Evolutionary conservation across 2,888 invertebrate genomes (phyloP).

Genomic region (Pheosia gnoma): DNA sequence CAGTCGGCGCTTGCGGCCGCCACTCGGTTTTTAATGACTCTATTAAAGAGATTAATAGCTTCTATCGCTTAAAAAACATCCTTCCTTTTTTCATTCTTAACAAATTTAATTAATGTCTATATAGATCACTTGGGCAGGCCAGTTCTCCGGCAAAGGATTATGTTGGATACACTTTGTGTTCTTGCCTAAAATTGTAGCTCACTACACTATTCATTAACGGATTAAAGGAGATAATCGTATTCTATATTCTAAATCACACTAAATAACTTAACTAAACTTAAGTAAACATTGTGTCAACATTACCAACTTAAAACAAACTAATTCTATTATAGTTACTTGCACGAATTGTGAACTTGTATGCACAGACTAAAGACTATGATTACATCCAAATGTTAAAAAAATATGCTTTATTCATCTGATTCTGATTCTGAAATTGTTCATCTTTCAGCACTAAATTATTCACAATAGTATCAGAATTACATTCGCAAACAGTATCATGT

Average conservation of each 20-base stretch:
- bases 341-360: no score
- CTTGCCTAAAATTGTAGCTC: slow-evolving; percentile 12
- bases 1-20: slow-evolving; percentile 58
- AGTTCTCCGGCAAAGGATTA: slow-evolving; percentile 33
- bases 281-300: no score
- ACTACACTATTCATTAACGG: not conserved
- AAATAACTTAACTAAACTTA: no score
- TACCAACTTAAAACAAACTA: no score
- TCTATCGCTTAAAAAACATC: slow-evolving; percentile 71
- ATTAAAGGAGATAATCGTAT: slow-evolving; percentile 11
- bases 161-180: slow-evolving; percentile 3
- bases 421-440: no score
- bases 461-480: slow-evolving; percentile 27
- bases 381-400: no score
- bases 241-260: not conserved
- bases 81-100: slow-evolving; percentile 65
- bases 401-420: no score
- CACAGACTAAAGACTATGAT: no score
- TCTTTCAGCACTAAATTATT: not conserved
- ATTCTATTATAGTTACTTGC: no score
- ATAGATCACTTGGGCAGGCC: slow-evolving; percentile 53
- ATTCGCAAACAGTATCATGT: slow-evolving; percentile 45
- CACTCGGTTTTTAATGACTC: slow-evolving; percentile 78
- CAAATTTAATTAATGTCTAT: slow-evolving; percentile 81
- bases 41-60: slow-evolving; percentile 81